A percentile compares a stretch with the other conserved stretches of the same genome.
These are phyloP conservation scores for Diploptera punctata DNA, from an alignment of 2,888 invertebrate genomes.

Conservation along the genomic window DNA sequence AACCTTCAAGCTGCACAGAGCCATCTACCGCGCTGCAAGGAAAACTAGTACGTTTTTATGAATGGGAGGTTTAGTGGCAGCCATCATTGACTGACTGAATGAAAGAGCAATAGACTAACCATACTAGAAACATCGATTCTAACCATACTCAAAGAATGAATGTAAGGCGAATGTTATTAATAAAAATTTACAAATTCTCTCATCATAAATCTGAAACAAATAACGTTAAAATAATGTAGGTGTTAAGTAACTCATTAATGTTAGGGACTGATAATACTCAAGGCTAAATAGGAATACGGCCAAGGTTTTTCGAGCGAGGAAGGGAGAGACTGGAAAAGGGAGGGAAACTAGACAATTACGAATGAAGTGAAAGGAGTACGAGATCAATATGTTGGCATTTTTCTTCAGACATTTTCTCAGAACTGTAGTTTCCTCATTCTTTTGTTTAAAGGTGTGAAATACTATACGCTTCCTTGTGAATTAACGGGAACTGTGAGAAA, in stretches of 20 bases:
- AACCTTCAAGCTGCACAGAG: constrained; percentile 16
- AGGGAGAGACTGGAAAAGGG: neutral
- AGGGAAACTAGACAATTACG: neutral
- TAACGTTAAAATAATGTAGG: no score
- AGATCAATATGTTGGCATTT: no score
- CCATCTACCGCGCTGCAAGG: constrained; percentile 42
- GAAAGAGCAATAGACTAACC: constrained; percentile 37
- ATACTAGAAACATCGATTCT: constrained; percentile 42
- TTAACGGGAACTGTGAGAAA: no score
- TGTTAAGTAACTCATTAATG: no score
- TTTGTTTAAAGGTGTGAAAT: no score
- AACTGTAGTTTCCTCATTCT: no score
- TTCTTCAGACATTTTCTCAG: no score
- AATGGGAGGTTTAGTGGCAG: constrained; percentile 43
- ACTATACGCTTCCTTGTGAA: no score
- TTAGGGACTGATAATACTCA: constrained; percentile 22
- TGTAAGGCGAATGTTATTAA: no score
- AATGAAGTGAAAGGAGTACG: neutral
- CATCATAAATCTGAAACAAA: no score
- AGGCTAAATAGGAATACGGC: constrained; percentile 25
- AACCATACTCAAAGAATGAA: no score
- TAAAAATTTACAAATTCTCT: no score
- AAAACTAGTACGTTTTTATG: constrained; percentile 45
- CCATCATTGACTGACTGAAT: constrained; percentile 42
- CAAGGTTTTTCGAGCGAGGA: constrained; percentile 19